Base-by-base conservation (phyloP, 2,113 vertebrate species). In the Mormoops blainvillei region DNA sequence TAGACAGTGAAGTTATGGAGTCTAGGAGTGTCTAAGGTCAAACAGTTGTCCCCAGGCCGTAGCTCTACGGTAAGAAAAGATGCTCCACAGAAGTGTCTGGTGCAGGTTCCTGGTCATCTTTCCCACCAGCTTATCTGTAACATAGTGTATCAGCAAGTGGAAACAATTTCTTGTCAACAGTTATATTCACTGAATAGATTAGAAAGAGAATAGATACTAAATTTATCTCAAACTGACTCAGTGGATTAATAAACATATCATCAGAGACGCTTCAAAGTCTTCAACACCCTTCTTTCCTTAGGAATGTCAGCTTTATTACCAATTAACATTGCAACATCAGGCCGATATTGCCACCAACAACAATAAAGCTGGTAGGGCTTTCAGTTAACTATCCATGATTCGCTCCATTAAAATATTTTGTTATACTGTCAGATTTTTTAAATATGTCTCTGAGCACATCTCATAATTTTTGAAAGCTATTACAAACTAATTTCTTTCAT, bases 401-500 rank as follows among this genome's bases (percentile, higher is more conserved):
- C 45, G 95, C 84, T 96, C 98, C 93, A 97, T 54, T 0, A 56
- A 97, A 52, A 52, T 95, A 98, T 95, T 98, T 98, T 83, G 95
- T 97, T 97, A 95, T 93, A 97, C 89, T 95, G 82, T 94, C 96
- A 96, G 80, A 52, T 95, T 97, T 97, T 97, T 71, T 19, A 97
- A 97, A 98, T 96, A 93, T 91, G 76, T 41, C 19, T 98, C 67
- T 73, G 78, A 95, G 65, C 86, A 95, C n/a, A 92, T 95, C 33
- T 98, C 63, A 94, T 92, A 77, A 92, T 86, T 97, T 96, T 96
- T 90, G 94, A 97, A 94, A 96, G 81, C 50, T 77, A 71, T 94
- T 96, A 91, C 77, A 96, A 97, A 95, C 87, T 96, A 97, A 97
- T 98, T 97, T 97, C 24, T 97, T 97, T 98, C 95, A 96, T 95